Evolutionary conservation across 2,888 invertebrate genomes (phyloP).

Genomic region (Drosophila anceps): DNA sequence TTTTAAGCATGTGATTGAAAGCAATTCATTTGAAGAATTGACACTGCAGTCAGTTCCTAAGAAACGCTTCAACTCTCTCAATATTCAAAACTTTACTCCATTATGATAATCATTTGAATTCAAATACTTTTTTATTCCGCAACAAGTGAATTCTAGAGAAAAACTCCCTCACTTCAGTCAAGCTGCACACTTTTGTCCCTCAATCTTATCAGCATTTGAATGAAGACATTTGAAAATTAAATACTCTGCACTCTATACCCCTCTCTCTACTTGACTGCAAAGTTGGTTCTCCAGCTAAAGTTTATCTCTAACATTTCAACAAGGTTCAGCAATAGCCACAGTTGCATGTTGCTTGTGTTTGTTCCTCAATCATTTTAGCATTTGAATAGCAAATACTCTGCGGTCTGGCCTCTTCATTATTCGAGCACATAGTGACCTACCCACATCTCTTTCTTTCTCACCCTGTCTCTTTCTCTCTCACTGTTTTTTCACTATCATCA

Average conservation of each 20-base stretch:
- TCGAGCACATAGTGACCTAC: background rate
- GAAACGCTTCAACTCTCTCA: background rate
- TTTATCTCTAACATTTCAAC: background rate
- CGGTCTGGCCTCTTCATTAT: background rate
- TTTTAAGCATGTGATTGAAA: background rate
- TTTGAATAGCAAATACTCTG: background rate
- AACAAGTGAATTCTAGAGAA: background rate
- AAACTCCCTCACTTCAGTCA: background rate
- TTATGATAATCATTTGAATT: background rate
- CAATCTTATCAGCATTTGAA: background rate
- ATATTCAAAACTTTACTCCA: background rate
- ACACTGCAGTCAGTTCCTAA: background rate
- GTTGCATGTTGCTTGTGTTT: constrained; percentile 4
- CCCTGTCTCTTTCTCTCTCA: background rate
- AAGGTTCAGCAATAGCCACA: constrained; percentile 5
- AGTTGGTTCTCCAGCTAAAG: background rate
- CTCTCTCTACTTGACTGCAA: background rate
- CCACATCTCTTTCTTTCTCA: background rate
- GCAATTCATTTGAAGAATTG: background rate
- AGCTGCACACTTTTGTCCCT: background rate
- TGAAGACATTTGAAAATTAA: background rate
- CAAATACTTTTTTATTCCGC: background rate
- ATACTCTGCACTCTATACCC: background rate
- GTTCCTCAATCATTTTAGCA: constrained; percentile 30
- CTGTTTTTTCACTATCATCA: background rate